Base-by-base conservation (phyloP, 2,797 vertebrate species). In the Steatocranus sp. region DNA sequence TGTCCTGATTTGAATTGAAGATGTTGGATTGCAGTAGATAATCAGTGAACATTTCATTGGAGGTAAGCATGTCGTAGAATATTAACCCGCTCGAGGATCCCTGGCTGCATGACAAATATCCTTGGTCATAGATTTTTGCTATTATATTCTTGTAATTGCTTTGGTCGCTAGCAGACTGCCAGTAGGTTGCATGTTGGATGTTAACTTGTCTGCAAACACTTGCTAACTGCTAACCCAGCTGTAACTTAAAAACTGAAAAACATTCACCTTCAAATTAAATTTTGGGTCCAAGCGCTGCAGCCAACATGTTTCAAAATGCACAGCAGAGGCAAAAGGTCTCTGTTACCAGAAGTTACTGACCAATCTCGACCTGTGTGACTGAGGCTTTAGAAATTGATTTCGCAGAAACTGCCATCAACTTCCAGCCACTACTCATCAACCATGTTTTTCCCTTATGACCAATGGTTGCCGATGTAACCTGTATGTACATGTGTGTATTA, bases 51-150 rank as follows among this genome's bases (percentile, higher is more conserved):
- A 34, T 61, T 34, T 61, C 30, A 34, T 34, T 58, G 10, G 17
- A n/a, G 9, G 10, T 11, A 58, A 58, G 9, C 17, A 32, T 32
- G 7, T 58, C 0, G 0, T 17, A 58, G 30, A 58, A 58, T 58
- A 58, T 34, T 58, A 58, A n/a, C 17, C 17, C 0, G 2, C 30
- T 58, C 10, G 1, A n/a, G 8, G 30, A 34, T 58, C 56, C 6
- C 30, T 58, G 9, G 17, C 56, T 58, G 30, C 17, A 58, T 58
- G 56, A 32, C 10, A 6, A 54, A 30, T 1, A 11, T 58, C 9
- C 54, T n/a, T 34, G 30, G 4, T 34, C 30, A 58, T 11, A 34
- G 2, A 7, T 34, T 58, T 58, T 58, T 58, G 56, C 17, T 1
- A 34, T 11, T 34, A n/a, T 58, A 58, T 58, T 7, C 9, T 58